Conservation (phyloP, 2,888 invertebrate species). For the Ischnura elegans region DNA sequence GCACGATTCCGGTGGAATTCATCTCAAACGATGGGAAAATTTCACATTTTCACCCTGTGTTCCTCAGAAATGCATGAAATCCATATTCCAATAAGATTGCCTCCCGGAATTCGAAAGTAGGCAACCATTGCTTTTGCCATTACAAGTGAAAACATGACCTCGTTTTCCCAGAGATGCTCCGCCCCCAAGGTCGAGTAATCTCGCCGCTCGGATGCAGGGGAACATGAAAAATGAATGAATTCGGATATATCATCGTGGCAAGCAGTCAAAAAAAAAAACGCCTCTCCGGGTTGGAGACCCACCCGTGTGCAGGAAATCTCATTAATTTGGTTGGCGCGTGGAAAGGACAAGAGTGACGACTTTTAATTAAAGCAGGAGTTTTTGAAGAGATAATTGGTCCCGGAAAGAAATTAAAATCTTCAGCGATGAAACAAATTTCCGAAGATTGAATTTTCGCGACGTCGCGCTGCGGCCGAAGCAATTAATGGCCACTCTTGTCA, state of each 20-base stretch:
- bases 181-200: too few species aligned
- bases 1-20: background rate
- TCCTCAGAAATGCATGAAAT: too few species aligned
- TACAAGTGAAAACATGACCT: too few species aligned
- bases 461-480: background rate
- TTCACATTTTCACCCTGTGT: background rate
- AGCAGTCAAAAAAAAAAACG: background rate
- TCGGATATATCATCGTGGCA: background rate
- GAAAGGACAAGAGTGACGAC: background rate
- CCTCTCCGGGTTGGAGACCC: background rate
- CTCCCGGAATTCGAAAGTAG: too few species aligned
- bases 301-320: background rate
- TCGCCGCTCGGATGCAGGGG: too few species aligned
- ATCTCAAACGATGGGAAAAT: background rate
- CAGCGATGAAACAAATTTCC: background rate
- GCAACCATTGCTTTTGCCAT: too few species aligned
- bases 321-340: background rate
- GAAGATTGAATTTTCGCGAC: background rate
- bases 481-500: background rate
- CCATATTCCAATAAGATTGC: background rate
- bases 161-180: too few species aligned
- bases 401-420: background rate
- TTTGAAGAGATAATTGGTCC: background rate
- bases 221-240: too few species aligned
- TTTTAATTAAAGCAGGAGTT: slow-evolving; percentile 11